Base-by-base conservation (phyloP, 2,797 vertebrate genomes). In the Bryconaethiops microstoma region DNA sequence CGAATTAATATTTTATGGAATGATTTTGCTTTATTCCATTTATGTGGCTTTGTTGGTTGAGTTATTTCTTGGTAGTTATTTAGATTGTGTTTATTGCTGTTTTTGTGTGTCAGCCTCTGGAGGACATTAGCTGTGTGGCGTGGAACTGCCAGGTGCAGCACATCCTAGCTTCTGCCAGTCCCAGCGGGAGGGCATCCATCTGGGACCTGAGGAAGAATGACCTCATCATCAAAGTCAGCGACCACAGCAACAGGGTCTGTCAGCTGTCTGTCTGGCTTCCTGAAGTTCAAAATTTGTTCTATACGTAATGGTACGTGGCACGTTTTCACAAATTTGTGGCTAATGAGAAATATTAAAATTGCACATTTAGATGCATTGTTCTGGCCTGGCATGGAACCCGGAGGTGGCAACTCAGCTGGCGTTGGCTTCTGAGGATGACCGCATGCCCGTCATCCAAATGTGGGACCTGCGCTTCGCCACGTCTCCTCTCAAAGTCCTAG, bases 191-290 rank as follows among this genome's bases (percentile, higher is more conserved):
- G 2, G 94, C 97, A 0, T 97, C 97, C 0, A 97, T 99, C 6
- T 99, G 97, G 97, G 98, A 99, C 82, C 97, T 99, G 71, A 92
- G 98, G 71, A 99, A 99, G 88, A 99, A 99, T 0, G 98, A 99
- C 72, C 97, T 98, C 48, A 99, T 99, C 80, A 97, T 99, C 86
- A 99, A 99, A 99, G 97, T 99, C 88, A 99, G 97, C 72, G 98
- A 99, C 91, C 98, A 99, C 91, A 99, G 95, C 90, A 99, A 98
- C 92, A 92, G 97, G 90, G 98, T 99, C 89, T 79, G 94, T 91
- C 0, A 17, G n/a, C 19, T 45, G 3, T 21, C 23, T 59, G 0
- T 80, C 9, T 68, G 0, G 35, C 40, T 1, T 23, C n/a, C 16
- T 60, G 7, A 10, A 39, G 13, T 21, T 40, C 12, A 9, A 35